Evolutionary conservation across 2,888 invertebrate genomes (phyloP).

Genomic region (Trachelus iudaicus): DNA sequence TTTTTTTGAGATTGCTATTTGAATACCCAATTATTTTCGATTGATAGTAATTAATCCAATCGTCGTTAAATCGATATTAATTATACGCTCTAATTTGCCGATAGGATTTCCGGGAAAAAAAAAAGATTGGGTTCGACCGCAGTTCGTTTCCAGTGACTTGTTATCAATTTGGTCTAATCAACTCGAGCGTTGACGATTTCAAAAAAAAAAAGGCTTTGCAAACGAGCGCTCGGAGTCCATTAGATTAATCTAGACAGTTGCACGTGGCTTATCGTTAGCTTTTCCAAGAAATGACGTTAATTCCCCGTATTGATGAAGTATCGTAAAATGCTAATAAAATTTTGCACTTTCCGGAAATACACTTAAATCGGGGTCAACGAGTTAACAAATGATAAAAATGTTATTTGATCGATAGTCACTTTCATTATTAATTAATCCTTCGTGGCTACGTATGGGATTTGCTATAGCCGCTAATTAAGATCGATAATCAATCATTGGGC

Average conservation of each 20-base stretch:
- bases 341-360: background rate
- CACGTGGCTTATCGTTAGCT: background rate
- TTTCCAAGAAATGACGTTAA: too few species aligned
- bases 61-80: too few species aligned
- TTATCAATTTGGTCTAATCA: background rate
- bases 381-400: background rate
- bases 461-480: conserved; percentile 29
- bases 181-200: background rate
- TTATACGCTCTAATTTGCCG: too few species aligned
- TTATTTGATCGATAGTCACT: background rate
- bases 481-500: conserved; percentile 32
- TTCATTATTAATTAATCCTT: conserved; percentile 1
- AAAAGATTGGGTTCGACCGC: background rate
- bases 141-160: background rate
- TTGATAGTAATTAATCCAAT: too few species aligned
- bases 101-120: too few species aligned
- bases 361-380: background rate
- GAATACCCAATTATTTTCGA: too few species aligned
- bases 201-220: background rate
- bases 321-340: background rate
- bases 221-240: background rate
- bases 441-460: background rate
- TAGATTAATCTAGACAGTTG: background rate
- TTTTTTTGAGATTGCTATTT: too few species aligned
- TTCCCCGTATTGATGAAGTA: background rate